phyloP scores from a whole-genome alignment of 2,113 vertebrate species.

The Mustela nigripes region DNA sequence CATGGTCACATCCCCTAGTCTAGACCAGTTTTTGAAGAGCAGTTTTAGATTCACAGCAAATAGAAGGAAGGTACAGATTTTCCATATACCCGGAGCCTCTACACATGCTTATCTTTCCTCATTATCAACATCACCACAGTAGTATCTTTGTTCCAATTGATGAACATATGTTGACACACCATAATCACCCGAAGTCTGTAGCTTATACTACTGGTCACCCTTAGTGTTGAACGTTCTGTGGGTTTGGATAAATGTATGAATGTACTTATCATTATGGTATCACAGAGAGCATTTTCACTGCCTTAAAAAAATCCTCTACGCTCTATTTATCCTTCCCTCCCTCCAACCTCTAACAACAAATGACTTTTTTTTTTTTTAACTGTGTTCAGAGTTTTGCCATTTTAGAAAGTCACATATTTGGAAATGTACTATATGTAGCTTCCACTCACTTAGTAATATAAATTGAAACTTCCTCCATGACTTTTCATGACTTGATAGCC shows the following conservation, averaged over 20 bases:
- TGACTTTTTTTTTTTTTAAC: background rate
- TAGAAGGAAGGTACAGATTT: background rate
- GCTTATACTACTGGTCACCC: background rate
- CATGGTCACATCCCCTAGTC: background rate
- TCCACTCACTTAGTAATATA: background rate
- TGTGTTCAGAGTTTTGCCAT: background rate
- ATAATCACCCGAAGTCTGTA: background rate
- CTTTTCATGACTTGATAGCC: background rate
- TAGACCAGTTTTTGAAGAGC: background rate
- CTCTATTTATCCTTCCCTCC: background rate
- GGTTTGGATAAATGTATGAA: background rate
- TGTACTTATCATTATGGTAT: background rate
- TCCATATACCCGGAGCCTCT: background rate
- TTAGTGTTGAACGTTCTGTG: background rate
- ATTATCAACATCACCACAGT: background rate
- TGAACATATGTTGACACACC: background rate
- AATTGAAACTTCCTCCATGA: background rate
- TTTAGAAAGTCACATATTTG: background rate
- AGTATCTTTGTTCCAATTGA: background rate
- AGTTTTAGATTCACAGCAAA: background rate
- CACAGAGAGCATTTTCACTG: background rate
- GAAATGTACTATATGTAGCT: background rate
- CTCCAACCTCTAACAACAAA: background rate
- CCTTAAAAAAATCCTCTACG: background rate
- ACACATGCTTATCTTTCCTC: background rate